Evolutionary conservation across 2,113 vertebrate species (phyloP), one percentile per base, ranked within the genome.

Genomic region (Eublepharis macularius): DNA sequence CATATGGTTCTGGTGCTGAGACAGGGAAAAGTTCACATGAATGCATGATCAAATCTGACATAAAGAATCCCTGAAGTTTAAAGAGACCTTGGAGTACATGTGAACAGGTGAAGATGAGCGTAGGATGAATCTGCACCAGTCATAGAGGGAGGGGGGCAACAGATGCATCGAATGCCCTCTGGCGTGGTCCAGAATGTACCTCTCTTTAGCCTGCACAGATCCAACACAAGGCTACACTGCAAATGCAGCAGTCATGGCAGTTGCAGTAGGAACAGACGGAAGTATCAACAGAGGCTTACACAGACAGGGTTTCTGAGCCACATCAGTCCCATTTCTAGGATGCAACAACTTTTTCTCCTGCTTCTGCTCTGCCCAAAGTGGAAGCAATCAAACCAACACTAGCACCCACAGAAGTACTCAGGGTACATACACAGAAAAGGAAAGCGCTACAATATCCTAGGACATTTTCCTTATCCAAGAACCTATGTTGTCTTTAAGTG

Each of bases 1-100:
- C 92, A 86, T 88, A 90, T 89, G 77, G 87, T 91, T 89, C 93
- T 91, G 91, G 57, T 93, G 89, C 86, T 88, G 86, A 86, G 87
- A 90, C 86, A 80, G 85, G 84, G 29, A 47, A 76, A 76, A 91
- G 80, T 93, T 91, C 90, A 87, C 87, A 0, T 94, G 90, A 94
- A 94, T 86, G 26, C 51, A 51, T 82, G 86, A 83, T 65, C 29
- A 79, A 36, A 43, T 92, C 89, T 92, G 83, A 77, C 34, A 0
- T 41, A 32, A 90, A 68, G 66, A 34, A 36, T 72, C 69, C 74
- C 43, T 80, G 32, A 24, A 34, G 32, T 21, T 11, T 66, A 68
- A 34, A 49, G 11, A 26, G 32, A 65, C 47, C 29, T n/a, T 6
- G 49, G 26, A 68, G 43, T 36, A 49, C 47, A 10, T 68, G 63